These are phyloP conservation scores for Sceloporus undulatus DNA, from an alignment of 2,113 vertebrate species.

Conservation along the genomic window DNA sequence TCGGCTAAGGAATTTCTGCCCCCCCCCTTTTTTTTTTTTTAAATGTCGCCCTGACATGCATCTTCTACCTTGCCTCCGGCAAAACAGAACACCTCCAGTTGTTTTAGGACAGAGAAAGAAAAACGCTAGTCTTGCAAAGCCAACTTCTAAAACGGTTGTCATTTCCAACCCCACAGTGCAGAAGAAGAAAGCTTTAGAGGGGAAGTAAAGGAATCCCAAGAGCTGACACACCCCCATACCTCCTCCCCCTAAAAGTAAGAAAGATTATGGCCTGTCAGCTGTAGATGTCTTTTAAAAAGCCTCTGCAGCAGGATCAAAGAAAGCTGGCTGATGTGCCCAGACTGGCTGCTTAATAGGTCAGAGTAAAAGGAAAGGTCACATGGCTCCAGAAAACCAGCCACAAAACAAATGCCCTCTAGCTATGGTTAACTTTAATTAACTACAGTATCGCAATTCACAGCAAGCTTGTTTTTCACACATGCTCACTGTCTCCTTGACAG, in stretches of 20 bases:
- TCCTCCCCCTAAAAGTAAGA: neutral
- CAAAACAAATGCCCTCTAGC: slow-evolving; percentile 72
- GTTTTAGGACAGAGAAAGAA: slow-evolving; percentile 64
- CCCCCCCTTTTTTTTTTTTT: slow-evolving; percentile 28
- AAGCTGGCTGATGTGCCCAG: slow-evolving; percentile 63
- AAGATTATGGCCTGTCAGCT: slow-evolving; percentile 56
- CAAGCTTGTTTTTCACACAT: slow-evolving; percentile 66
- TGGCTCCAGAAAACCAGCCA: slow-evolving; percentile 64
- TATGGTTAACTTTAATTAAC: slow-evolving; percentile 81
- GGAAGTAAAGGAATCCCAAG: slow-evolving; percentile 47
- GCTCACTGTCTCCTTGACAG: slow-evolving; percentile 48
- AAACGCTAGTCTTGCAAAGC: slow-evolving; percentile 45
- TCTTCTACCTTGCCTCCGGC: slow-evolving; percentile 65
- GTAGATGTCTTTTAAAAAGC: slow-evolving; percentile 59
- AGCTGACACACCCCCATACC: neutral
- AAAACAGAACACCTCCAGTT: slow-evolving; percentile 46
- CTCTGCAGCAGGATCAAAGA: slow-evolving; percentile 65
- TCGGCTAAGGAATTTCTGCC: slow-evolving; percentile 44
- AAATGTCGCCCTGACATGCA: slow-evolving; percentile 61
- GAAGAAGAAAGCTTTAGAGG: slow-evolving; percentile 55
- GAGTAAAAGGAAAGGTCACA: slow-evolving; percentile 74
- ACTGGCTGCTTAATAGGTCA: slow-evolving; percentile 67
- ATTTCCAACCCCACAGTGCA: slow-evolving; percentile 48
- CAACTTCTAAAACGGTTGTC: slow-evolving; percentile 39
- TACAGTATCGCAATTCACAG: slow-evolving; percentile 74